Conservation (phyloP, 2,797 vertebrate genomes). For the Anabacerthia variegaticeps region DNA sequence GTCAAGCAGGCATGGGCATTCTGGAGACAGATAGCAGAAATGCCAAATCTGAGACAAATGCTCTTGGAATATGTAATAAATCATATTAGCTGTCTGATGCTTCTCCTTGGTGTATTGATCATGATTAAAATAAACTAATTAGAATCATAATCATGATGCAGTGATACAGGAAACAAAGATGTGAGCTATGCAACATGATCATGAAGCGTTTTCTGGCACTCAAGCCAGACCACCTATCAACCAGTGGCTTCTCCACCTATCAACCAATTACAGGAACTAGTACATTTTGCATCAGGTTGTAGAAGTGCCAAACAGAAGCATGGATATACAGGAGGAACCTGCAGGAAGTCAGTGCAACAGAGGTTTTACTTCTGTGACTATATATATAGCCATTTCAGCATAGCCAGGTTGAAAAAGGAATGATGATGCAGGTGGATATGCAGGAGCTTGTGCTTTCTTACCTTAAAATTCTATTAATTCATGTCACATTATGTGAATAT, state of each 20-base stretch:
- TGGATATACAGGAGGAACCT: neutral
- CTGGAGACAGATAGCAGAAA: slow-evolving; percentile 28
- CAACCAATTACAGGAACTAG: neutral
- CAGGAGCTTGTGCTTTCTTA: neutral
- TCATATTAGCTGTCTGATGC: slow-evolving; percentile 25
- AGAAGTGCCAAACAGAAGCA: neutral
- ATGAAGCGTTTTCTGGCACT: neutral
- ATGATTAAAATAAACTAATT: slow-evolving; percentile 70
- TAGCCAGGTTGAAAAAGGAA: neutral
- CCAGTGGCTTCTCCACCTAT: neutral
- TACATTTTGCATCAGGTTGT: neutral
- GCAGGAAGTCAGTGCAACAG: neutral
- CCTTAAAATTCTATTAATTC: neutral
- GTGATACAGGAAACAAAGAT: neutral
- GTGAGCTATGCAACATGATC: neutral
- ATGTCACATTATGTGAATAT: neutral
- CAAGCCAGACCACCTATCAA: neutral
- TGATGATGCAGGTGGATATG: fast-evolving
- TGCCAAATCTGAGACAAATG: slow-evolving; percentile 48
- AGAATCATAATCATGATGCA: neutral
- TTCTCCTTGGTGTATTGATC: slow-evolving; percentile 44
- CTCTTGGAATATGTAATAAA: slow-evolving; percentile 53
- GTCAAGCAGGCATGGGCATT: slow-evolving; percentile 27
- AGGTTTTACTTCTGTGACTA: neutral
- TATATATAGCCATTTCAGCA: neutral